These are phyloP conservation scores for Porites lobata DNA, from an alignment of 92 coral and sea anemone genomes.

Conservation along the genomic window DNA sequence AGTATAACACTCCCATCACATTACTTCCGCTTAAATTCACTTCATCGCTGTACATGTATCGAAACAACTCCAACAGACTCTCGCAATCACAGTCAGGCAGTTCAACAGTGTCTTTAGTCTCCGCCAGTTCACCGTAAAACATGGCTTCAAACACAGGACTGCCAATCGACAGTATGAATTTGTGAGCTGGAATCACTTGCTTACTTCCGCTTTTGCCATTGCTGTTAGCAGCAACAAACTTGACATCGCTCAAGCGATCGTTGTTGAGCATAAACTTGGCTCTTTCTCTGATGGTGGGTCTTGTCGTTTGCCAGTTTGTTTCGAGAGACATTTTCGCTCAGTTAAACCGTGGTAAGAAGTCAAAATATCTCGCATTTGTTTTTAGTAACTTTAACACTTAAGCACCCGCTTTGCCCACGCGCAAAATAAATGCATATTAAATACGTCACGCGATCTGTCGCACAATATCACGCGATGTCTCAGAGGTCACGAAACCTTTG, in stretches of 20 bases:
- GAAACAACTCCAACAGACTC: constrained; percentile 71
- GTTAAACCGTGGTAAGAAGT: no score
- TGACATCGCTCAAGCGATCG: no score
- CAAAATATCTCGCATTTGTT: no score
- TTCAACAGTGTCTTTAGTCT: constrained; percentile 23
- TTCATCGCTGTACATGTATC: constrained; percentile 78
- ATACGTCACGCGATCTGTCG: no score
- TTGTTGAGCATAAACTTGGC: no score
- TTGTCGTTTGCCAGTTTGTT: no score
- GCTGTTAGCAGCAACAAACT: background rate
- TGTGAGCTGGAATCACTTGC: constrained; percentile 45
- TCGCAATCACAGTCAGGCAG: constrained; percentile 64
- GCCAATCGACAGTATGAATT: constrained; percentile 40
- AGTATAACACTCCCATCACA: constrained; percentile 77
- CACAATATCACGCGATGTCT: no score
- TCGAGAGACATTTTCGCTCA: background rate
- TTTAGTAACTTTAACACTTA: no score
- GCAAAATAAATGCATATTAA: no score
- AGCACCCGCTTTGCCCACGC: no score
- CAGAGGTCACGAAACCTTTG: no score
- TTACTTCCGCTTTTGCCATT: constrained; percentile 1
- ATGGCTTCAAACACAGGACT: constrained; percentile 78
- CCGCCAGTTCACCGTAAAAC: constrained; percentile 75
- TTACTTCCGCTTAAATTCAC: constrained; percentile 66
- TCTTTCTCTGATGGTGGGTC: no score